A percentile compares a stretch with the other conserved stretches of the same genome.
phyloP scores from a whole-genome alignment of 1,140 invertebrate species.

The Heliconius congener region DNA sequence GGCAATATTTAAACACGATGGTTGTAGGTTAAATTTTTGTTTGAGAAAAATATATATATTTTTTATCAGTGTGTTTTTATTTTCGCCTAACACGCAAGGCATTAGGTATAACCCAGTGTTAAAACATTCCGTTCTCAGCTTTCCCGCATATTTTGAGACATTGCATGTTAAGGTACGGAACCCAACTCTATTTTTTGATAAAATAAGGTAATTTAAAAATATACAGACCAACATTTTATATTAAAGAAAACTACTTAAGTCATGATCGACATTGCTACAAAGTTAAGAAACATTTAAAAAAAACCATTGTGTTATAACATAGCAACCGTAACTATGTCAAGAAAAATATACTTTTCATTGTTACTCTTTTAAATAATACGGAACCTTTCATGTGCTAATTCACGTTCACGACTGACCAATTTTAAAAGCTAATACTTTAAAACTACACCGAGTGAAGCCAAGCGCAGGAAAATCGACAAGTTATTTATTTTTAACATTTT shows the following conservation, averaged over 20 bases:
- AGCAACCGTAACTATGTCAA: neutral
- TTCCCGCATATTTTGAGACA: neutral
- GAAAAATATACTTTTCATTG: neutral
- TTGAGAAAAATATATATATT: neutral
- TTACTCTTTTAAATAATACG: neutral
- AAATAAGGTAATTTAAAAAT: no score
- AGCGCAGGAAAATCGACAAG: neutral
- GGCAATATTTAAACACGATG: neutral
- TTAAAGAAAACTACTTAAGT: no score
- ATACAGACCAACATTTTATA: no score
- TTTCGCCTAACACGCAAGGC: no score
- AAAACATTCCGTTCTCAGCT: neutral
- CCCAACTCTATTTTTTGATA: no score
- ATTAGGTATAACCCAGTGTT: neutral
- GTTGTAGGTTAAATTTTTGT: neutral
- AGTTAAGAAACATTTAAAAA: no score
- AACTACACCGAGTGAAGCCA: neutral
- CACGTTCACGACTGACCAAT: constrained; percentile 1
- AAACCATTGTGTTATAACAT: neutral
- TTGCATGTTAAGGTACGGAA: neutral
- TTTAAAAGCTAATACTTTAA: constrained; percentile 1
- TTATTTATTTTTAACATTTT: neutral
- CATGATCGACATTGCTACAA: no score
- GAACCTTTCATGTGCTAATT: constrained; percentile 12
- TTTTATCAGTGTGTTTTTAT: no score